These are phyloP conservation scores for Siniperca obscura DNA, from an alignment of 2,797 vertebrate genomes.

Conservation along the genomic window DNA sequence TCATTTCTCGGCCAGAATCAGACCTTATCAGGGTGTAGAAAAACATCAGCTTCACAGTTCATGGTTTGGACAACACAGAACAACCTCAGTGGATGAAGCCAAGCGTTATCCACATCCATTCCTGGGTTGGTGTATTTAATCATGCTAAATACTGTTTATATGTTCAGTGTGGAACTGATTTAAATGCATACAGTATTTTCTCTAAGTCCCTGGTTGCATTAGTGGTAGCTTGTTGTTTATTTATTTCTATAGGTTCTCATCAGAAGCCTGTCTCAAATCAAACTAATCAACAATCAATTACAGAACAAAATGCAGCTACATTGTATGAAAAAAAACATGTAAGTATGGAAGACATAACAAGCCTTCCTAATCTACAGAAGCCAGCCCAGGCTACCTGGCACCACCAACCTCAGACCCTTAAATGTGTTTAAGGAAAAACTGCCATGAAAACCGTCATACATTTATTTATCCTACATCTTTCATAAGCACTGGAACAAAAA, in stretches of 20 bases:
- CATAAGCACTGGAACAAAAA: slow-evolving; percentile 60
- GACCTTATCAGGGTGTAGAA: slow-evolving; percentile 40
- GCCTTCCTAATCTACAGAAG: slow-evolving; percentile 46
- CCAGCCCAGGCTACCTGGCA: slow-evolving; percentile 50
- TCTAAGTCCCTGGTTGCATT: slow-evolving; percentile 22
- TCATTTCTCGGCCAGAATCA: background rate
- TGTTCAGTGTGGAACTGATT: slow-evolving; percentile 50
- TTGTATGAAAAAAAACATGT: slow-evolving; percentile 2
- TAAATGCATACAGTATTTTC: slow-evolving; percentile 48
- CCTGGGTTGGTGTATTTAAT: slow-evolving; percentile 47
- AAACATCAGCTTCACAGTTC: slow-evolving; percentile 32
- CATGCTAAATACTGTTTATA: slow-evolving; percentile 54
- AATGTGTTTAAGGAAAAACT: slow-evolving; percentile 56
- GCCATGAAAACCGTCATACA: slow-evolving; percentile 49
- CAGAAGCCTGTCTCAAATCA: slow-evolving; percentile 46
- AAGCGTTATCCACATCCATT: slow-evolving; percentile 39
- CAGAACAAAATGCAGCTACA: slow-evolving; percentile 27
- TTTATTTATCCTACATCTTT: slow-evolving; percentile 68
- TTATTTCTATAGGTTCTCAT: slow-evolving; percentile 52
- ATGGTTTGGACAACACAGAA: slow-evolving; percentile 48
- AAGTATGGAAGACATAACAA: slow-evolving; percentile 41
- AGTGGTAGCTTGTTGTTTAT: slow-evolving; percentile 41
- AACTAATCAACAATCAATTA: slow-evolving; percentile 59
- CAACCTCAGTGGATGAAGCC: slow-evolving; percentile 36
- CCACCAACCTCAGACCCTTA: slow-evolving; percentile 19